Evolutionary conservation across 2,888 invertebrate species (phyloP), one percentile per base, ranked within the genome.

Genomic region (Polylopha cassiicola): DNA sequence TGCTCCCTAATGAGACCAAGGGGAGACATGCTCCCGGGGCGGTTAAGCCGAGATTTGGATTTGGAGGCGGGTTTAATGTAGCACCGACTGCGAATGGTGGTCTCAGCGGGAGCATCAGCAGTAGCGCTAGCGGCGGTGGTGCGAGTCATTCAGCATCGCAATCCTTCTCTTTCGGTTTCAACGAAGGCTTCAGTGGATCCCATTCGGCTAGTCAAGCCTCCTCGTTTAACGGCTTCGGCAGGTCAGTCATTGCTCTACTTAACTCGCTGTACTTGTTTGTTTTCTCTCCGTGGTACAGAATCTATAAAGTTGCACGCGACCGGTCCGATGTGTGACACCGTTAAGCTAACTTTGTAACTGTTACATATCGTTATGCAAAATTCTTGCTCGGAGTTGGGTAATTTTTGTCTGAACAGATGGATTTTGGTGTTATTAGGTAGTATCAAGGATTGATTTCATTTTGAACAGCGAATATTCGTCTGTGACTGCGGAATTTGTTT

Each of bases 151-250:
- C 85, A 0, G 85, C 86, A 0, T 78, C 84, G 2, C 86, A 86
- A 47, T 82, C 84, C 0, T 79, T 85, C 55, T 75, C 82, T 0
- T 79, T 85, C 37, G 85, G 86, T n/a, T 84, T 82, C 49, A 79
- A 72, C 37, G 76, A 85, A 47, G 86, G 86, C 4, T 85, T 86
- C 59, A 81, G 85, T 50, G 78, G 80, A 14, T 85, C 86, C 2
- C 86, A 86, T 22, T 80, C 86, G 1, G 84, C 84, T 14, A 86
- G 86, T 39, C 84, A 85, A 48, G 70, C 86, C 5, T 70, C 85
- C 0, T 82, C 85, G 3, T 84, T 85, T 55, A 78, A 75, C 55
- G 79, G 82, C 39, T 81, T 84, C 44, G 77, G 80, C 61, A 76
- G 77, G 86, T 86, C 56, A 73, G 77, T n/a, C n/a, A n/a, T n/a